phyloP scores from a whole-genome alignment of 2,888 invertebrate species.

The Athrips mouffetella region DNA sequence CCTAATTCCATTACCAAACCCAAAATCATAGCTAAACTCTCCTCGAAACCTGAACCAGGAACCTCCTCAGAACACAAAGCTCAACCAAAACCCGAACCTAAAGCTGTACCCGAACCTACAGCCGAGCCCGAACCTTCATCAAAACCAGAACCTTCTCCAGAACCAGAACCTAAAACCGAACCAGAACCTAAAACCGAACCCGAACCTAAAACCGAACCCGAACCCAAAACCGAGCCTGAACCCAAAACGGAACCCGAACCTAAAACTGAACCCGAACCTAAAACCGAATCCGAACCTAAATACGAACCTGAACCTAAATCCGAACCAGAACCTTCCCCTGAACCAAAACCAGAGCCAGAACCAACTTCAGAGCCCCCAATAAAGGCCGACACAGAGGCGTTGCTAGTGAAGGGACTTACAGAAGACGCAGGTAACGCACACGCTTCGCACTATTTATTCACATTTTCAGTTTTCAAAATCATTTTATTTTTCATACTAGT shows the following conservation, averaged over 20 bases:
- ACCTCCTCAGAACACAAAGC: conserved; percentile 45
- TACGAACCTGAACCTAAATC: conserved; percentile 58
- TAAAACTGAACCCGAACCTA: conserved; percentile 37
- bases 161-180: conserved; percentile 43
- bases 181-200: conserved; percentile 57
- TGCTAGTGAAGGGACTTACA: conserved; percentile 72
- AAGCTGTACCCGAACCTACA: conserved; percentile 56
- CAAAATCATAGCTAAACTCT: conserved; percentile 51
- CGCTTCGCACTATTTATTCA: conserved; percentile 45
- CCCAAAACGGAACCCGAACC: conserved; percentile 59
- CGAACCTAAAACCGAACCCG: conserved; percentile 59
- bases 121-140: conserved; percentile 57
- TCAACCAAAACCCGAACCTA: conserved; percentile 60
- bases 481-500: too few relatives aligned
- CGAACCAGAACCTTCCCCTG: conserved; percentile 41
- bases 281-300: conserved; percentile 52
- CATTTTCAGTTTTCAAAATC: neutral
- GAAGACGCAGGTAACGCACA: conserved; percentile 73
- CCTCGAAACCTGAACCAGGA: conserved; percentile 57
- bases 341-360: conserved; percentile 59
- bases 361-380: conserved; percentile 48
- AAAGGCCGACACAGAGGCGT: conserved; percentile 63
- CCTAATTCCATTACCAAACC: conserved; percentile 58
- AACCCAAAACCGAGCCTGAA: conserved; percentile 43
- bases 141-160: conserved; percentile 34